Evolutionary conservation across 2,113 vertebrate species (phyloP).

Genomic region (Brevimyrus niger): DNA sequence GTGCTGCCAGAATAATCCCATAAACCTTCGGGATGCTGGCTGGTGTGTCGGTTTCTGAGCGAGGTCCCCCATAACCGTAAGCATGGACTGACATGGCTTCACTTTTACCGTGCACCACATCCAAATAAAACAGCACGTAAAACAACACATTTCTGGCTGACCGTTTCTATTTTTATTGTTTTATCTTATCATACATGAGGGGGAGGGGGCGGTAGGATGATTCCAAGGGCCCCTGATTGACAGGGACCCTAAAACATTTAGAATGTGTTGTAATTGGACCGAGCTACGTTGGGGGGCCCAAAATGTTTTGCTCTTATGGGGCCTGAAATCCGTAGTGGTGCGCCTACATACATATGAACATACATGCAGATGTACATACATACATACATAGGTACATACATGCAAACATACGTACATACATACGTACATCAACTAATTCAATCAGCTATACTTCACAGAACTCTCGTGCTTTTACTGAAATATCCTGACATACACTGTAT

Average conservation of each 20-base stretch:
- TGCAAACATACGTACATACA: not conserved
- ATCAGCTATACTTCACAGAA: not conserved
- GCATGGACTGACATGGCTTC: slow-evolving; percentile 31
- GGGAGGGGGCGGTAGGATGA: not conserved
- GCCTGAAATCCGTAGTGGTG: not conserved
- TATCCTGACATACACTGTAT: not conserved
- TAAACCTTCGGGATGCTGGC: slow-evolving; percentile 53
- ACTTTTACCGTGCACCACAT: not conserved
- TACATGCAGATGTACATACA: not conserved
- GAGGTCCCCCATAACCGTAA: slow-evolving; percentile 56
- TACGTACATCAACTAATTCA: not conserved
- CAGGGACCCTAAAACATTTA: not conserved
- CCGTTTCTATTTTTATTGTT: not conserved
- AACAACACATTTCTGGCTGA: not conserved
- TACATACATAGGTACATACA: not conserved
- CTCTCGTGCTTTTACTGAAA: not conserved
- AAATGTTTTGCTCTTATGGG: not conserved
- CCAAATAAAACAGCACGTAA: not conserved
- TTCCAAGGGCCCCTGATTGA: not conserved
- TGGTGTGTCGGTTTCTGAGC: slow-evolving; percentile 43
- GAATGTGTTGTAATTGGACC: not conserved
- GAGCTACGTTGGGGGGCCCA: not conserved
- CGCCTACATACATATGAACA: not conserved
- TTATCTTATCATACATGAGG: not conserved
- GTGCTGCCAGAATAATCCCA: slow-evolving; percentile 55